Base-by-base conservation (phyloP, 2,888 invertebrate genomes). In the Tryphoninae sp. region DNA sequence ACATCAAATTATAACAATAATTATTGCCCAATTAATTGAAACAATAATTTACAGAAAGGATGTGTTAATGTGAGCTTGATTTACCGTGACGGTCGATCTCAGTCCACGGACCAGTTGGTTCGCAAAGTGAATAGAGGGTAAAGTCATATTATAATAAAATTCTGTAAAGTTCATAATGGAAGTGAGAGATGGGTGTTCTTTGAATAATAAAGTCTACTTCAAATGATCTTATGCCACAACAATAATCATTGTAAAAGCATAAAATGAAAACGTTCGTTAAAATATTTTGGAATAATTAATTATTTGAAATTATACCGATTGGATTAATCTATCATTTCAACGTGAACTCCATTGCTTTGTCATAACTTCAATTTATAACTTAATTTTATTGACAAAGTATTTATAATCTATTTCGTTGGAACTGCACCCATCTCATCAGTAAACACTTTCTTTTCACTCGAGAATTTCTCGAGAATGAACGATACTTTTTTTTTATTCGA, bases 21-120 rank as follows among this genome's bases (percentile, higher is more conserved):
- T 23, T 22, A 22, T 59, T 13, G 3, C 6, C 6, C 33, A 33
- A 33, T 6, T 6, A 33, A 33, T 33, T 33, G 3, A 33, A 33
- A 33, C 33, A 33, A 33, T 33, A 33, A 26, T 6, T 23, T 6
- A 16, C 13, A 68, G 55, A 65, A 69, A 58, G n/a, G 67, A 22
- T 11, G 40, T 40, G 49, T 45, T 74, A 72, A 65, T 65, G 74
- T 59, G 53, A 81, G 40, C 64, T 73, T 82, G 82, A 83, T 88
- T 89, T 91, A 92, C 92, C 91, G 91, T 90, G 65, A 92, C 91
- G 83, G 92, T 92, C 74, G 92, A 92, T 89, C 93, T 93, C 90
- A 94, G 91, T 93, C 94, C 94, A 90, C 94, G 93, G 91, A 94
- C 92, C 94, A 93, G 93, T 92, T 92, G 92, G 91, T 93, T 91